A percentile compares a stretch with the other conserved stretches of the same genome.
These are phyloP conservation scores for Glareola pratincola DNA, from an alignment of 2,113 vertebrate genomes.

Conservation along the genomic window DNA sequence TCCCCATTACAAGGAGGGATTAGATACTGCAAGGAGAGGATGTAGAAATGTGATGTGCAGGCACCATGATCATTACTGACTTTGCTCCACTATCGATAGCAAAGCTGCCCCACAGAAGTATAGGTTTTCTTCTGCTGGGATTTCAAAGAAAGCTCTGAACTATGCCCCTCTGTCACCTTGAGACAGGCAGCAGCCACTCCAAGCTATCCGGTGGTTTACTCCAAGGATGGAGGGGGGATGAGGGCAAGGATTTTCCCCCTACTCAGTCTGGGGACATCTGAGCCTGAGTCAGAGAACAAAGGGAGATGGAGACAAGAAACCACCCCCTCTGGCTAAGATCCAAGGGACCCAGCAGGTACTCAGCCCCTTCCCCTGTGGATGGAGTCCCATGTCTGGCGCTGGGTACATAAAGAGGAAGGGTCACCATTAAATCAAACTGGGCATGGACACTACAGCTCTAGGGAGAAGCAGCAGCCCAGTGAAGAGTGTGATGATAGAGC, in stretches of 20 bases:
- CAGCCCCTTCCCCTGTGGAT: neutral
- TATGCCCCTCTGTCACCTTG: neutral
- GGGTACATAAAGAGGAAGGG: neutral
- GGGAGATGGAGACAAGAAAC: neutral
- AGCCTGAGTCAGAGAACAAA: neutral
- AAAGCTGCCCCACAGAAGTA: neutral
- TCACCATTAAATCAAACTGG: neutral
- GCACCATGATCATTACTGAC: neutral
- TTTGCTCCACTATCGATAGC: neutral
- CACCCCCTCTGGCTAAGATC: neutral
- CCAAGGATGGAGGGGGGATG: neutral
- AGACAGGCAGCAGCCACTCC: neutral
- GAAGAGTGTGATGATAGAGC: neutral
- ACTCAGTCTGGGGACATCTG: neutral
- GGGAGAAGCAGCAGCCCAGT: neutral
- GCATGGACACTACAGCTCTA: neutral
- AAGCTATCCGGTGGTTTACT: neutral
- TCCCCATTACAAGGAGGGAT: neutral
- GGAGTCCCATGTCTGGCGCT: neutral
- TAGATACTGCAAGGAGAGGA: neutral
- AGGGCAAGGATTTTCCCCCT: neutral
- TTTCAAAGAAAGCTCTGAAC: neutral
- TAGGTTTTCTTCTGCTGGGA: neutral
- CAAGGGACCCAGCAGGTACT: neutral
- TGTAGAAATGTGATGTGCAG: fast-evolving